A percentile compares a stretch with the other conserved stretches of the same genome.
Conservation (phyloP, 1,140 invertebrate genomes). For the Drosophila rhopaloa region DNA sequence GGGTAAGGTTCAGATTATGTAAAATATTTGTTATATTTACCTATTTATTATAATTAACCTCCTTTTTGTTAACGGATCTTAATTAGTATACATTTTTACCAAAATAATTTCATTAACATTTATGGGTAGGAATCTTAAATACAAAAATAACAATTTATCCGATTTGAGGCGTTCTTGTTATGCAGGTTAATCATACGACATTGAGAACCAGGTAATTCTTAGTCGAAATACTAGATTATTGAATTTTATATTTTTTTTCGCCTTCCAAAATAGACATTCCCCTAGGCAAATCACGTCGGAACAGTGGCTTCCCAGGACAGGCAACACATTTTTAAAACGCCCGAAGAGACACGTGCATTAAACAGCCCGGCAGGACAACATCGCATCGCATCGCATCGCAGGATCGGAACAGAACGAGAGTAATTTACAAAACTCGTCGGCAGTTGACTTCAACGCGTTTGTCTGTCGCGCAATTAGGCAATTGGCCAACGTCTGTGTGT, state of each 20-base stretch:
- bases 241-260: neutral
- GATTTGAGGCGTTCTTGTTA: too few relatives aligned
- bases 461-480: slow-evolving; percentile 78
- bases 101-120: too few relatives aligned
- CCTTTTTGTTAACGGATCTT: too few relatives aligned
- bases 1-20: too few relatives aligned
- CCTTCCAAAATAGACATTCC: slow-evolving; percentile 32
- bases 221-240: slow-evolving; percentile 1
- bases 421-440: slow-evolving; percentile 77
- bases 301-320: slow-evolving; percentile 43
- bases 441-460: slow-evolving; percentile 77
- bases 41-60: neutral
- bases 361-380: slow-evolving; percentile 62
- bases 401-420: slow-evolving; percentile 47
- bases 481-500: slow-evolving; percentile 51
- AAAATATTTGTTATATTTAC: too few relatives aligned
- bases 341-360: slow-evolving; percentile 75
- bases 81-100: too few relatives aligned
- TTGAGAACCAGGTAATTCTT: slow-evolving; percentile 1
- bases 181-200: too few relatives aligned
- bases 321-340: slow-evolving; percentile 79
- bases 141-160: too few relatives aligned
- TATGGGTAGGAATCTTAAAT: too few relatives aligned
- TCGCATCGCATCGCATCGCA: slow-evolving; percentile 4
- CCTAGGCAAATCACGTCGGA: slow-evolving; percentile 60